Base-by-base conservation (phyloP, 2,888 invertebrate species). In the Drosophila vallismaia region DNA sequence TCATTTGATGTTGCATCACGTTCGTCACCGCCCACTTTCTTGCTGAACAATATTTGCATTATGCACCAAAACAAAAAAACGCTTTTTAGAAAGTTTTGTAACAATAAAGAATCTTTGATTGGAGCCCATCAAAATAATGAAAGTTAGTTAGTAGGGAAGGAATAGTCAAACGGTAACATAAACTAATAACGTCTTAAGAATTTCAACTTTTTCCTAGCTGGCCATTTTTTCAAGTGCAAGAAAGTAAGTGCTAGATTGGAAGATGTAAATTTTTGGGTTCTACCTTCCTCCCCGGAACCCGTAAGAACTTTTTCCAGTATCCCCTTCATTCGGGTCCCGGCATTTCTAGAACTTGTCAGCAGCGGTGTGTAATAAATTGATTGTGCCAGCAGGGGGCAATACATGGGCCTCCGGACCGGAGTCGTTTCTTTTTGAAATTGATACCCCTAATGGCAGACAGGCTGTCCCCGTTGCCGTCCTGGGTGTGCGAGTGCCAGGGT, bases 361-460 rank as follows among this genome's bases (percentile, higher is more conserved):
- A 80, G 75, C 53, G 75, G 77, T 56, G 67, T 79, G 75, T 75
- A 75, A 79, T 88, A 84, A 88, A 86, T 83, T 88, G 88, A 88
- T 83, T 83, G 77, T 74, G 74, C 77, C 86, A 77, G 84, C 75
- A 68, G 75, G 84, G 46, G 57, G 64, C 45, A 40, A 60, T 66
- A 46, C 24, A 9, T 10, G 24, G 10, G 8, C 40, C 36, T n/a
- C n/a, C n/a, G n/a, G 46, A 14, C 48, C 36, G 33, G 26, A 38
- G 46, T 46, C 54, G 70, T 60, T 74, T 74, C 72, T 69, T 67
- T 77, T 74, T 74, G 75, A 85, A 86, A 86, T 71, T 71, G 71
- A 73, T 72, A 73, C 73, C 71, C 64, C 64, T 73, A 72, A 72
- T 72, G 73, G 64, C 38, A 38, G 48, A 31, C 50, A n/a, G 55